A percentile compares a stretch with the other conserved stretches of the same genome.
Conservation (phyloP, 2,113 vertebrate genomes). For the Boleophthalmus pectinirostris region DNA sequence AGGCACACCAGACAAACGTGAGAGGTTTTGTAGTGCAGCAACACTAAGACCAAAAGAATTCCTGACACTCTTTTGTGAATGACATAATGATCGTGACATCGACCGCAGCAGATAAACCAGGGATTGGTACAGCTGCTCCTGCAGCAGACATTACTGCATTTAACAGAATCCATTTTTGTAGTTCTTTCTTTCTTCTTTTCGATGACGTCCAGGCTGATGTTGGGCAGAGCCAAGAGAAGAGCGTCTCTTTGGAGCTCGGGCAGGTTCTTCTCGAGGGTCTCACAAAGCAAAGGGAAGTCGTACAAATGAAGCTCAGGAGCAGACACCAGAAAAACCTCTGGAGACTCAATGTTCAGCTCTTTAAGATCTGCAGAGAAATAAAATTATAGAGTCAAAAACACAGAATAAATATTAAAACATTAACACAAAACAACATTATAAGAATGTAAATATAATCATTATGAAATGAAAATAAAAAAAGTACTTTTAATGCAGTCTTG, state of each 20-base stretch:
- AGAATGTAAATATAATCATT: background rate
- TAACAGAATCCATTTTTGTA: background rate
- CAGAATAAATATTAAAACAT: no score
- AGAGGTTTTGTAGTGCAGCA: background rate
- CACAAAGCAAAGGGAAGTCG: no score
- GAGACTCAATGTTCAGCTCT: no score
- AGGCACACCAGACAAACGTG: no score
- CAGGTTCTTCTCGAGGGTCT: no score
- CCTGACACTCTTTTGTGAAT: background rate
- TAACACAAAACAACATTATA: background rate
- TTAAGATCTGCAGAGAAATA: no score
- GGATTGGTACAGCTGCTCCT: background rate
- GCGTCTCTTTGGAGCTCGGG: no score
- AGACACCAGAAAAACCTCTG: no score
- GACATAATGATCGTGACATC: background rate
- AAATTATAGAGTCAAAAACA: no score
- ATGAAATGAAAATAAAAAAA: background rate
- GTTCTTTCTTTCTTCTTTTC: background rate
- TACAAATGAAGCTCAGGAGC: no score
- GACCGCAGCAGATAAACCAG: background rate
- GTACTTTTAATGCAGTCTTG: conserved; percentile 12
- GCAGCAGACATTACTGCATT: background rate
- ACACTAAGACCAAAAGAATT: background rate
- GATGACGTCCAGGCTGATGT: no score
- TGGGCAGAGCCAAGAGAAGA: no score